Percentiles rank a stretch among this genome's conserved stretches.
phyloP scores from a whole-genome alignment of 2,113 vertebrate genomes.

The Sula dactylatra region DNA sequence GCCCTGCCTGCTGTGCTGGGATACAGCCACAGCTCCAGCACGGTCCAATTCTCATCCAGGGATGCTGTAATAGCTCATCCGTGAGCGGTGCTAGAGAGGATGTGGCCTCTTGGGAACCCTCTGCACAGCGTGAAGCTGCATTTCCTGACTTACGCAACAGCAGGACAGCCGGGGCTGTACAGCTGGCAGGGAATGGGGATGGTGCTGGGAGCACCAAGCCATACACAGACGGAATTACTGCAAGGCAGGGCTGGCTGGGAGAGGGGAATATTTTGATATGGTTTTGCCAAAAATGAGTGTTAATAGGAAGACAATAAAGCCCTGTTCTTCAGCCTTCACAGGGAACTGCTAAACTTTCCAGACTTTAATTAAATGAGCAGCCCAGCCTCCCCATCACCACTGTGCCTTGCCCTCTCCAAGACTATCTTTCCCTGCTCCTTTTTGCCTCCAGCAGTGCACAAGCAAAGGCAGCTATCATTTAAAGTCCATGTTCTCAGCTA shows the following conservation, averaged over 20 bases:
- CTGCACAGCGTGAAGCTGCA: fast-evolving
- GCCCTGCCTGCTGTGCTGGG: background rate
- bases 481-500: background rate
- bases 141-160: background rate
- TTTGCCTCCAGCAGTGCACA: background rate
- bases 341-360: background rate
- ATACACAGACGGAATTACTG: background rate
- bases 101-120: background rate
- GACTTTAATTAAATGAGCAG: background rate
- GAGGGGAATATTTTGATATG: background rate
- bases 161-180: background rate
- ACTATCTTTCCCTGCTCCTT: background rate
- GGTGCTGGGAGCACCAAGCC: background rate
- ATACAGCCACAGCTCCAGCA: background rate
- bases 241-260: fast-evolving
- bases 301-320: background rate
- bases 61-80: background rate
- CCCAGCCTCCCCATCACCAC: background rate
- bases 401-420: background rate
- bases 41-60: fast-evolving
- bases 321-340: background rate
- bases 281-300: background rate
- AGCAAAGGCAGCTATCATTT: background rate
- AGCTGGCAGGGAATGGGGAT: background rate
- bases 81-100: background rate